Percentiles rank a stretch among this genome's conserved stretches.
Conservation (phyloP, 2,113 vertebrate genomes). For the Boulengeromyrus knoepffleri region DNA sequence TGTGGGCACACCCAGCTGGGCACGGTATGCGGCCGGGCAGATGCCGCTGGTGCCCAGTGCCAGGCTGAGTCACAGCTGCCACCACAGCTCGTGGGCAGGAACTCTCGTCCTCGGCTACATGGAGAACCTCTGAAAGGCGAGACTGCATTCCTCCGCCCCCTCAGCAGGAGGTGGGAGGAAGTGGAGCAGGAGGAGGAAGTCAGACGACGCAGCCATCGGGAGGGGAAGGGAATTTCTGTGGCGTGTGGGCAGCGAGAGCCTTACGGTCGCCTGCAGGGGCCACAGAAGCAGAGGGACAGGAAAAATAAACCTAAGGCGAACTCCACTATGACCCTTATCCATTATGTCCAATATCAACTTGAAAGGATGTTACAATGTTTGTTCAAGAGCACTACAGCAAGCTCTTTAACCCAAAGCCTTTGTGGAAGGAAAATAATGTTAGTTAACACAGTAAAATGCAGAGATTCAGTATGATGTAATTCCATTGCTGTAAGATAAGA, state of each 20-base stretch:
- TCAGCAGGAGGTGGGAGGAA: constrained; percentile 7
- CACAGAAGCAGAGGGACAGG: background rate
- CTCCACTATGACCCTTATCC: background rate
- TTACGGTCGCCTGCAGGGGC: background rate
- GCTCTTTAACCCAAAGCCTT: background rate
- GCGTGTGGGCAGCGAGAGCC: background rate
- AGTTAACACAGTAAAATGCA: background rate
- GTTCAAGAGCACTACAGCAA: background rate
- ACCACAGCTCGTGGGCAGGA: constrained; percentile 23
- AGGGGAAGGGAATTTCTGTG: background rate
- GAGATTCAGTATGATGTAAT: background rate
- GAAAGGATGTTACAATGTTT: background rate
- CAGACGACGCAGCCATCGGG: background rate
- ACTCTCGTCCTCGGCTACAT: constrained; percentile 32
- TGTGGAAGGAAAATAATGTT: background rate
- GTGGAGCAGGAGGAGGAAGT: background rate
- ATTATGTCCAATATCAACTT: background rate
- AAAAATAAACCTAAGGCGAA: background rate
- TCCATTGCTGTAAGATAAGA: background rate
- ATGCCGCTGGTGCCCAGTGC: constrained; percentile 16
- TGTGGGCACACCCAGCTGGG: background rate
- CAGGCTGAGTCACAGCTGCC: constrained; percentile 29
- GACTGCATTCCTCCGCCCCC: constrained; percentile 25
- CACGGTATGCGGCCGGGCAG: background rate
- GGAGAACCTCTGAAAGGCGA: constrained; percentile 28